Conservation (phyloP, 2,113 vertebrate species). For the Tor tambroides region DNA sequence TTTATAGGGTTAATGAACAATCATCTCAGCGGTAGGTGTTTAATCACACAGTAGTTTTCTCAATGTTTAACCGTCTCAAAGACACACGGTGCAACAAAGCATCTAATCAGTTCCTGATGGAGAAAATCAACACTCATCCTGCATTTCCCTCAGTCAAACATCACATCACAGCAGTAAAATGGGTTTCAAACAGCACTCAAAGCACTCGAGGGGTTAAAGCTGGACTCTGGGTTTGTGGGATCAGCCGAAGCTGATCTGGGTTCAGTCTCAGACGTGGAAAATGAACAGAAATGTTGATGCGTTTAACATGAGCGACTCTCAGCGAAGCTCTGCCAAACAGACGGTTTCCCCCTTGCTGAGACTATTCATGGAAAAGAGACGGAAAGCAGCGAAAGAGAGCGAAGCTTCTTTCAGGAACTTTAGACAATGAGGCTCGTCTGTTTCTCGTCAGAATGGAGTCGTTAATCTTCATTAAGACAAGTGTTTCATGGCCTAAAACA, state of each 20-base stretch:
- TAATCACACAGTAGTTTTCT: not conserved
- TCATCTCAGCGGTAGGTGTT: not conserved
- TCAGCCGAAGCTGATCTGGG: not conserved
- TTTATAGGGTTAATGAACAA: not conserved
- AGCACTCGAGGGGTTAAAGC: constrained; percentile 41
- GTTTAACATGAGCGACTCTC: constrained; percentile 25
- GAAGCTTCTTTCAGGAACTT: not conserved
- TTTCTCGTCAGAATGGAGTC: constrained; percentile 33
- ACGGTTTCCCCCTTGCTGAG: not conserved
- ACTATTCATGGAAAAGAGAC: constrained; percentile 17
- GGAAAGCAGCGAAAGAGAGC: constrained; percentile 9
- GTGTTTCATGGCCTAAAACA: constrained; percentile 46
- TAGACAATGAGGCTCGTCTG: constrained; percentile 27
- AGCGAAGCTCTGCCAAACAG: not conserved
- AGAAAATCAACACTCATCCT: not conserved
- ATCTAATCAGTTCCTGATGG: not conserved
- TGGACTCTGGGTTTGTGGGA: constrained; percentile 35
- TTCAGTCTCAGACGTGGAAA: constrained; percentile 8
- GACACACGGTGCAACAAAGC: not conserved
- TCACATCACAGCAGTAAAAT: not conserved
- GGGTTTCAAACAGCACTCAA: not conserved
- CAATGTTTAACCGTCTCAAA: not conserved
- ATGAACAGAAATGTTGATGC: constrained; percentile 22
- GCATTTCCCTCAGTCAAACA: not conserved
- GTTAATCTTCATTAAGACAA: constrained; percentile 45